These are phyloP conservation scores for Stylophora pistillata DNA, from an alignment of 64 coral and sea anemone genomes.

Conservation along the genomic window DNA sequence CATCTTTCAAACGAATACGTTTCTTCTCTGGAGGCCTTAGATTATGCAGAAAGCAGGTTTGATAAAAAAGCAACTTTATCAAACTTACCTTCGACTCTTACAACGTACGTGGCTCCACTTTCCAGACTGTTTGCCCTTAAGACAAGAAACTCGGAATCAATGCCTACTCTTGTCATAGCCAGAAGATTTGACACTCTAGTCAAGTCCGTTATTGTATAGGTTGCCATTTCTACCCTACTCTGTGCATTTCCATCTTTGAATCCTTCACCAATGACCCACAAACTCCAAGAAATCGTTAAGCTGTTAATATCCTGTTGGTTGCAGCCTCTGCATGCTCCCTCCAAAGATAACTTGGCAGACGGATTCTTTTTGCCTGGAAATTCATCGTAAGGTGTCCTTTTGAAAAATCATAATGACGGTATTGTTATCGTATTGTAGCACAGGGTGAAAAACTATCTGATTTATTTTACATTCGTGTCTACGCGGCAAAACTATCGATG, in stretches of 20 bases:
- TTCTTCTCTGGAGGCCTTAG: slow-evolving; percentile 4
- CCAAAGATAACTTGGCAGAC: neutral
- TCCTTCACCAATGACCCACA: neutral
- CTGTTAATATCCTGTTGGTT: neutral
- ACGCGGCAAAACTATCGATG: too few species aligned
- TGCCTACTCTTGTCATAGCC: neutral
- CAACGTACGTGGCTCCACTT: slow-evolving; percentile 26
- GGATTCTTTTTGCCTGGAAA: neutral
- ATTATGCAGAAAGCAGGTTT: neutral
- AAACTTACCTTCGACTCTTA: neutral
- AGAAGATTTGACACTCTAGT: neutral
- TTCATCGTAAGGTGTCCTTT: neutral
- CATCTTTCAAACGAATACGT: too few species aligned
- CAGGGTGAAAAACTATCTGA: too few species aligned
- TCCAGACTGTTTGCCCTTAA: slow-evolving; percentile 34
- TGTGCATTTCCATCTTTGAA: neutral
- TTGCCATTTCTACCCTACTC: neutral
- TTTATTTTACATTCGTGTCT: too few species aligned
- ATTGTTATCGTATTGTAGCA: neutral
- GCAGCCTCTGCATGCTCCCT: neutral
- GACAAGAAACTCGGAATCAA: slow-evolving; percentile 32
- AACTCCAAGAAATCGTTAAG: neutral
- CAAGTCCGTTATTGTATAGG: neutral
- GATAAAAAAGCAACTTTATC: neutral
- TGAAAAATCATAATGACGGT: neutral